Conservation (phyloP, 2,113 vertebrate genomes). For the Amia ocellicauda region DNA sequence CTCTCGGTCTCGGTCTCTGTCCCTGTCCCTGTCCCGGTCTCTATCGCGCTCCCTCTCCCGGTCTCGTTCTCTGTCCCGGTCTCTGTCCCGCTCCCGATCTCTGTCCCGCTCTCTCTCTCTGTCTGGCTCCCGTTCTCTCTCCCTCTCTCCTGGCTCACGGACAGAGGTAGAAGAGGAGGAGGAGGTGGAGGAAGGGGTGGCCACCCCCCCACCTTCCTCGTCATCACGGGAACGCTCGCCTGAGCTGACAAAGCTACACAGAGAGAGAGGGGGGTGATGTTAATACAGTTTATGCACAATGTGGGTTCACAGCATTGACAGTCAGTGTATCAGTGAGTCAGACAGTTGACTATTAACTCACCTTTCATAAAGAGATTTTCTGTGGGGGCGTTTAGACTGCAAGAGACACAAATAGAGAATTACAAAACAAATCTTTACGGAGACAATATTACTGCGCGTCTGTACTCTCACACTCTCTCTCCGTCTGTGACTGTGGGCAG, state of each 20-base stretch:
- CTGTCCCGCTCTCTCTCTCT: constrained; percentile 38
- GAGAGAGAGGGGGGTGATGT: background rate
- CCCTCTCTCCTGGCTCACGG: constrained; percentile 46
- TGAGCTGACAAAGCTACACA: constrained; percentile 77
- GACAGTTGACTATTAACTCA: constrained; percentile 44
- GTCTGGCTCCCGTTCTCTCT: constrained; percentile 33
- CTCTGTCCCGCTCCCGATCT: constrained; percentile 38
- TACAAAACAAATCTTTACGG: constrained; percentile 1
- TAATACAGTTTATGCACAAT: too few species aligned
- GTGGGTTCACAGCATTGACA: too few species aligned
- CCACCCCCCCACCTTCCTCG: constrained; percentile 45
- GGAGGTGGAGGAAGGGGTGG: too few species aligned
- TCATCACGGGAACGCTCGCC: constrained; percentile 69
- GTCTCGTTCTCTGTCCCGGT: constrained; percentile 22
- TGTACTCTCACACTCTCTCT: background rate
- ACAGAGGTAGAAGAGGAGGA: constrained; percentile 36
- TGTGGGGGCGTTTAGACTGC: constrained; percentile 76
- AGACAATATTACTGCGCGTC: background rate
- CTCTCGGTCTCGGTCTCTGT: constrained; percentile 54
- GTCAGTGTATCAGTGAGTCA: too few species aligned
- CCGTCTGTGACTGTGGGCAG: too few species aligned
- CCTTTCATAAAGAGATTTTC: constrained; percentile 86
- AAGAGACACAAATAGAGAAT: constrained; percentile 30
- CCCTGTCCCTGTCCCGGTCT: constrained; percentile 49
- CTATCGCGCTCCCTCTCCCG: constrained; percentile 53